These are phyloP conservation scores for Panthera leo DNA, from an alignment of 2,113 vertebrate species.

Conservation along the genomic window DNA sequence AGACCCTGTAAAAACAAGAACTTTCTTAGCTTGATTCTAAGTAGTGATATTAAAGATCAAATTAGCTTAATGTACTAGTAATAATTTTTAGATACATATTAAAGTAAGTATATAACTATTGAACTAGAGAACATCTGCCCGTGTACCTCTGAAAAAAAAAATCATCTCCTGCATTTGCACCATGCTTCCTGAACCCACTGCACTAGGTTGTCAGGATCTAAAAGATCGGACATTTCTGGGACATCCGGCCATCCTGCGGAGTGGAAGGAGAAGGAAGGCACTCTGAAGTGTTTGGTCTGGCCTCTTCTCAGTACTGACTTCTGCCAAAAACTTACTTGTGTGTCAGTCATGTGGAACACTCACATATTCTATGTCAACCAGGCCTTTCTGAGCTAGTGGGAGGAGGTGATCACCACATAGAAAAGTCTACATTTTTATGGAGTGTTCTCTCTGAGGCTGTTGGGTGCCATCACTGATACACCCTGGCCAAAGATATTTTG, in stretches of 20 bases:
- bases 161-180: neutral
- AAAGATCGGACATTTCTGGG: neutral
- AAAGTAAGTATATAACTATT: slow-evolving; percentile 51
- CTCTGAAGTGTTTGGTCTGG: neutral
- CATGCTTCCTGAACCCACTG: slow-evolving; percentile 41
- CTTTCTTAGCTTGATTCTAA: slow-evolving; percentile 11
- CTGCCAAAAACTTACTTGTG: slow-evolving; percentile 47
- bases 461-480: neutral
- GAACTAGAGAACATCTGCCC: slow-evolving; percentile 21
- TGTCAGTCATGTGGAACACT: slow-evolving; percentile 21
- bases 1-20: neutral
- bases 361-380: slow-evolving; percentile 44
- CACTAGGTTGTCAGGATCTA: slow-evolving; percentile 8
- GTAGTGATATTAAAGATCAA: slow-evolving; percentile 34
- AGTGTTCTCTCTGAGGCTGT: slow-evolving; percentile 1
- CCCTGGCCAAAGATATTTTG: neutral
- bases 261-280: neutral
- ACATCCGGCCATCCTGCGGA: neutral
- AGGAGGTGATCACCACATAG: slow-evolving; percentile 6
- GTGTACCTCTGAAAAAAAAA: neutral
- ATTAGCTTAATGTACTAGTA: slow-evolving; percentile 45
- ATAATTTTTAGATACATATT: slow-evolving; percentile 41
- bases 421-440: slow-evolving; percentile 38
- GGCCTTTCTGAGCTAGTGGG: slow-evolving; percentile 48
- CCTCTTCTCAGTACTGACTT: neutral